Evolutionary conservation across 2,888 invertebrate species (phyloP), one percentile per base, ranked within the genome.

Genomic region (Aethes cnicana): DNA sequence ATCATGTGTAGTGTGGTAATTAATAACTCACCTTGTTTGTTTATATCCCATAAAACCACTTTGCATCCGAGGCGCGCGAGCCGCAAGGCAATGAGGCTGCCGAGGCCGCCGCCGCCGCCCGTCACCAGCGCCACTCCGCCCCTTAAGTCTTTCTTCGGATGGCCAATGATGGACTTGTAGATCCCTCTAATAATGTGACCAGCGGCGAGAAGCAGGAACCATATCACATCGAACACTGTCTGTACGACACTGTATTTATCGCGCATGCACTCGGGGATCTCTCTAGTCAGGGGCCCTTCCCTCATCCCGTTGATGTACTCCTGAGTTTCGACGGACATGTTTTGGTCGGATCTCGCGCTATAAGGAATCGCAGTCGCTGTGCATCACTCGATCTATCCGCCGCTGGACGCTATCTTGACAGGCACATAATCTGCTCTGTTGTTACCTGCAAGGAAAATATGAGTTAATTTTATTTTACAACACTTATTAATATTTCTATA

Each of bases 21-120:
- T 21, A 44, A 28, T 43, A 39, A 85, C 91, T 91, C 64, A 96
- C 96, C 96, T 83, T 92, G 89, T 74, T 93, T 91, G 74, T 96
- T 96, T 62, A 98, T 94, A 81, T 98, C 98, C 97, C 97, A 97
- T 47, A 97, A 89, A 26, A 98, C 93, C 47, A 97, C 92, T 56
- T 92, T 93, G 60, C 95, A 95, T 44, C 95, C 95, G 50, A 95
- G 91, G 68, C 94, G 91, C 12, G 95, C 94, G 37, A 97, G 90
- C 62, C 94, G 91, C 61, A 94, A 77, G 1, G 96, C 94, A 49
- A 96, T 83, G 43, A 96, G 90, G 58, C 96, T 91, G 4, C 97
- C 97, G 9, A 97, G 87, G 2, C 97, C 97, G 25, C 95, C 94
- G 23, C 97, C 98, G 11, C 96, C 96, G 0, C 98, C 98, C 0